phyloP scores from a whole-genome alignment of 2,797 vertebrate genomes.

The Hapalemur alaotrensis region DNA sequence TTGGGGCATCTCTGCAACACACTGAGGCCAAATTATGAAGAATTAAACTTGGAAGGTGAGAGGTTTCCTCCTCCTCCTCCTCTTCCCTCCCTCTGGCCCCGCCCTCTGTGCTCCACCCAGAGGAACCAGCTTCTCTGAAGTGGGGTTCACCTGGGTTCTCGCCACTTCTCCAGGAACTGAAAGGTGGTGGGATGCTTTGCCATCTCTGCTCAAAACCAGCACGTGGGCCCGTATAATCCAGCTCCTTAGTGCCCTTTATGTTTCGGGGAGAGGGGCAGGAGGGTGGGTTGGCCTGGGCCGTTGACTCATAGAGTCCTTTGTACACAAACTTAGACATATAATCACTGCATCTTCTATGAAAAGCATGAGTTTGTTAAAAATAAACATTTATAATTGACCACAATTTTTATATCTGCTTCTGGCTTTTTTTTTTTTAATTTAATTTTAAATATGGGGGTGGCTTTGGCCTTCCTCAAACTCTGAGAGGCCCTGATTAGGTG shows the following conservation, averaged over 20 bases:
- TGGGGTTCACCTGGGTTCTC: background rate
- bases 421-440: no score
- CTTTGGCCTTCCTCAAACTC: background rate
- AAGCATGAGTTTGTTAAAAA: background rate
- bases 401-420: background rate
- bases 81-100: background rate
- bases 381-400: background rate
- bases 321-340: background rate
- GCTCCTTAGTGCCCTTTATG: background rate
- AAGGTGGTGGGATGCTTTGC: accelerated
- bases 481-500: background rate
- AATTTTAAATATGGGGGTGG: background rate
- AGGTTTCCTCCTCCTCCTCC: background rate
- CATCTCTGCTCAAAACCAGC: background rate
- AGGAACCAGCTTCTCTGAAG: no score
- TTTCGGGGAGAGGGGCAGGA: background rate
- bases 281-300: accelerated
- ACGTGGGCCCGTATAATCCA: accelerated
- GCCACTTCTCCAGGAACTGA: background rate
- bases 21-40: background rate
- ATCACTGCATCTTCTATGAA: background rate
- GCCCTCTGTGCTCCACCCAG: no score
- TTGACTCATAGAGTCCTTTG: background rate
- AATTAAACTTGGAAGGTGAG: accelerated
- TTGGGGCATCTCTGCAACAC: no score